These are phyloP conservation scores for Onychostruthus taczanowskii DNA, from an alignment of 2,113 vertebrate species.

Conservation along the genomic window DNA sequence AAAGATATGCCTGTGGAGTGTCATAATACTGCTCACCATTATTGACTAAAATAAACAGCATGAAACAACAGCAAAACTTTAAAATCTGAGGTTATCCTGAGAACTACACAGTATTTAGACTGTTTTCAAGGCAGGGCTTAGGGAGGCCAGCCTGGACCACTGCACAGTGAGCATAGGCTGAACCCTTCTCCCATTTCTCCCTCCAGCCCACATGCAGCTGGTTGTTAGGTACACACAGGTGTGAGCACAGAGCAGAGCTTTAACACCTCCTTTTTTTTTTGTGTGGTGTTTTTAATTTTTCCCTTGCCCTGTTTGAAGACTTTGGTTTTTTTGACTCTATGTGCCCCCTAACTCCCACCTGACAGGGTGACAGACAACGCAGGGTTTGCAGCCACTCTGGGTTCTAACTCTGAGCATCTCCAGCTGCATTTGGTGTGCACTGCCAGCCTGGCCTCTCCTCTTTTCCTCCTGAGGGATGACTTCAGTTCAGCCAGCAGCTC, in stretches of 20 bases:
- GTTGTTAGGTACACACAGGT: accelerated
- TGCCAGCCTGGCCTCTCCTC: not conserved
- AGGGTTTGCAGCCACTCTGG: not conserved
- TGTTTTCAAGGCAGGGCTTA: not conserved
- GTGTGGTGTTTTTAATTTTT: not conserved
- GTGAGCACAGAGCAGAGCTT: not conserved
- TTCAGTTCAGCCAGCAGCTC: not conserved
- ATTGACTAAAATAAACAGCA: not conserved
- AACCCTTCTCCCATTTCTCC: not conserved
- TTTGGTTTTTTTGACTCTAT: not conserved
- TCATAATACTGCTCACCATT: not conserved
- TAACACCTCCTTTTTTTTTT: not conserved
- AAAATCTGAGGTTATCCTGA: not conserved
- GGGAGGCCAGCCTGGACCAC: not conserved
- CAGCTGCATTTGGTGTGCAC: not conserved
- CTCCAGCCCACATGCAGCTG: not conserved
- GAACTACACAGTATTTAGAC: not conserved
- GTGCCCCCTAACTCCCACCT: not conserved
- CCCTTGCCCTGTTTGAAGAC: not conserved
- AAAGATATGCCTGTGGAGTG: not conserved
- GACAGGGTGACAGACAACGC: not conserved
- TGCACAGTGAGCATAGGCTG: not conserved
- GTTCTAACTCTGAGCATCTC: not conserved
- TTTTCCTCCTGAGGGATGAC: not conserved
- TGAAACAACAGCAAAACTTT: not conserved